Percentiles rank a stretch among this genome's conserved stretches.
Evolutionary conservation across 2,888 invertebrate genomes (phyloP).

Genomic region (Tupiocoris notatus): DNA sequence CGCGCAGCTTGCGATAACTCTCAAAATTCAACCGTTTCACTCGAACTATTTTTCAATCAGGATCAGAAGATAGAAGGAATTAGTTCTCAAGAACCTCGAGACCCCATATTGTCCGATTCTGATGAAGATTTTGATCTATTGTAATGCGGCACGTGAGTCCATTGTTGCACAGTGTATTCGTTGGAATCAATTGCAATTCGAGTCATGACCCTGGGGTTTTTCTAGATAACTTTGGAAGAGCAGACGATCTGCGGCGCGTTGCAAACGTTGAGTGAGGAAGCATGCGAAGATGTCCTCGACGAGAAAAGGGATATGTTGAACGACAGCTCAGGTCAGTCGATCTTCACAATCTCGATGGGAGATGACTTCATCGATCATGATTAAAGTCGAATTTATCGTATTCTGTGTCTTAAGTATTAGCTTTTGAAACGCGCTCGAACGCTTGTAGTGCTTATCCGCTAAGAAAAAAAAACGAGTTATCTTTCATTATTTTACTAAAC

Average conservation of each 20-base stretch:
- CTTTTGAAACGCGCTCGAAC: no score
- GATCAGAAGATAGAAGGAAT: slow-evolving; percentile 24
- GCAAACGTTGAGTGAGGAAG: slow-evolving; percentile 89
- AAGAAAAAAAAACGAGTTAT: no score
- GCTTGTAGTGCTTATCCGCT: no score
- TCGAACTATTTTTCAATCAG: slow-evolving; percentile 28
- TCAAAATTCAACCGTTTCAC: no score
- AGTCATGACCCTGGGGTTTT: no score
- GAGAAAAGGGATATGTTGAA: slow-evolving; percentile 52
- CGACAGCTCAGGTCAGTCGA: slow-evolving; percentile 41
- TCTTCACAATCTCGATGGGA: slow-evolving; percentile 5
- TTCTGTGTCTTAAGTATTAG: no score
- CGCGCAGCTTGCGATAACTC: no score
- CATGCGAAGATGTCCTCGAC: slow-evolving; percentile 84
- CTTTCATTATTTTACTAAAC: no score
- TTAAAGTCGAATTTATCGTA: no score
- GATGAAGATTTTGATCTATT: slow-evolving; percentile 1
- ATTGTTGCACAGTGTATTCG: neutral
- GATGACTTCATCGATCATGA: neutral
- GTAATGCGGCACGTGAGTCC: neutral
- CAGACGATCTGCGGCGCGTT: slow-evolving; percentile 93
- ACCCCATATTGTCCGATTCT: neutral
- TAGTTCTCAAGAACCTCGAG: neutral
- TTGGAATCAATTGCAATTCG: neutral
- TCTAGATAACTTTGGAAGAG: slow-evolving; percentile 86